Evolutionary conservation across 2,113 vertebrate species (phyloP).

Genomic region (Phrynosoma platyrhinos): DNA sequence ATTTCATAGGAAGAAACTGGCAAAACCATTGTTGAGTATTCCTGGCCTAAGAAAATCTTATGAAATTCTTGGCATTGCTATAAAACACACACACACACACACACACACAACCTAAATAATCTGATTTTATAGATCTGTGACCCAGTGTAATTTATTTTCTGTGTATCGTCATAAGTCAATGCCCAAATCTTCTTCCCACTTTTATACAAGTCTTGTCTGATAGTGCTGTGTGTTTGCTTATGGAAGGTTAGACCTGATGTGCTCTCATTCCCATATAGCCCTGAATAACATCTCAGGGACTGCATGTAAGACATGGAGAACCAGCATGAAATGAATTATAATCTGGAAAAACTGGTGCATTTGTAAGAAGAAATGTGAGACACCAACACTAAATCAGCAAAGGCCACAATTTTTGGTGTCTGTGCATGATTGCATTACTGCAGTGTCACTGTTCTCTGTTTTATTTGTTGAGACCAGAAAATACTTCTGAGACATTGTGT

Average conservation of each 20-base stretch:
- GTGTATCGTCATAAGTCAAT: not conserved
- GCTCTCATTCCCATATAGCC: not conserved
- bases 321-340: not conserved
- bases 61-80: too few species aligned
- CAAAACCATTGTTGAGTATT: too few species aligned
- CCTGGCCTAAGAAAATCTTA: not conserved
- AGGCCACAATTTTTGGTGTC: not conserved
- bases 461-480: not conserved
- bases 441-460: not conserved
- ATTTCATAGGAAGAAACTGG: too few species aligned
- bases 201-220: not conserved
- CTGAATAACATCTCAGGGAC: not conserved
- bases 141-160: not conserved
- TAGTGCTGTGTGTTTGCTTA: not conserved
- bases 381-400: not conserved
- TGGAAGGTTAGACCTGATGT: too few species aligned
- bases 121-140: accelerated
- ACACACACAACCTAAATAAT: not conserved
- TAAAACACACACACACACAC: too few species aligned
- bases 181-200: not conserved
- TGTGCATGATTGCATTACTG: too few species aligned
- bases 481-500: not conserved
- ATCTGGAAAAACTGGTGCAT: not conserved
- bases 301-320: not conserved
- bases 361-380: not conserved